Evolutionary conservation across 2,888 invertebrate genomes (phyloP), one percentile per base, ranked within the genome.

Genomic region (Lymantria monacha): DNA sequence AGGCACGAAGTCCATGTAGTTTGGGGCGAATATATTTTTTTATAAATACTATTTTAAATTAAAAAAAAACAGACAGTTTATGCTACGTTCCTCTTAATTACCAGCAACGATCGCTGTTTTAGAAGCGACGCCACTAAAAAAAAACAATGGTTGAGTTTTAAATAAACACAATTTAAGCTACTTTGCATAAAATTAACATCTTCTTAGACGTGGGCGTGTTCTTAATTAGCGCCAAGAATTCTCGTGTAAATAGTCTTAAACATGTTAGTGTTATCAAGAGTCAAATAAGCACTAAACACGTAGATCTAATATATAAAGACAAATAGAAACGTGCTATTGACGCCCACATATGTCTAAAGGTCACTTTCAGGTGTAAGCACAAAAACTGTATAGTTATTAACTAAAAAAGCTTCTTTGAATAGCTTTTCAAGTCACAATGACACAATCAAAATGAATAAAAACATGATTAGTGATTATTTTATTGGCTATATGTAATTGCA

Each of bases 401-500:
- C 11, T 11, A 36, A 42, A 22, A 42, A 30, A 3, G 52, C 42
- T 42, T 42, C 11, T 52, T 42, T 44, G 9, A 33, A 33, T 8
- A 33, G 33, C 9, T 9, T 33, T 10, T 33, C 9, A 33, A 33
- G 47, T 57, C 51, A 65, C 45, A 12, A 44, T 45, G 42, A 44
- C 38, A 51, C 44, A 53, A 55, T 44, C 42, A 51, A 55, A 55
- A 42, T 52, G 42, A 46, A 50, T 51, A 42, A 49, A 42, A 42
- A 44, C 37, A 9, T 49, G 33, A 33, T 10, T 33, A 61, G 60
- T 60, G 45, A 64, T 59, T 51, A 60, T 57, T 60, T 60, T 46
- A 68, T 58, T 49, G 62, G 30, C 40, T 37, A 10, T 33, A 42
- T 40, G 15, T 53, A 46, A 53, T 53, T 49, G 7, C 15, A n/a